Conservation (phyloP, 2,888 invertebrate genomes). For the Trisateles emortualis region DNA sequence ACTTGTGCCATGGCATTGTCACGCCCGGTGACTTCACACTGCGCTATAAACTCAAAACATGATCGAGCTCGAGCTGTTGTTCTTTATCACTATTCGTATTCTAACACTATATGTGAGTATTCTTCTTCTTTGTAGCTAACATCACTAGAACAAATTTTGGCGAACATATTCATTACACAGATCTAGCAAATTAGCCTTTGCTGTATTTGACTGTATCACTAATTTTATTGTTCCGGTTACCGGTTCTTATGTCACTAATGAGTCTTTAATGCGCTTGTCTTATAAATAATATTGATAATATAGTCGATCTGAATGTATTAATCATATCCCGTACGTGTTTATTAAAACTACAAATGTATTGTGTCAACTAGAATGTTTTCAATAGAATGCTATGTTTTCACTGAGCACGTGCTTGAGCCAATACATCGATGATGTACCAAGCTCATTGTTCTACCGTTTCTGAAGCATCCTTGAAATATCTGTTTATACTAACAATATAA, state of each 20-base stretch:
- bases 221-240: constrained; percentile 5
- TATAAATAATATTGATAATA: constrained; percentile 9
- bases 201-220: constrained; percentile 22
- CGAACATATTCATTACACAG: constrained; percentile 29
- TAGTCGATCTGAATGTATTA: constrained; percentile 15
- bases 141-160: constrained; percentile 25
- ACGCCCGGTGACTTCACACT: constrained; percentile 59
- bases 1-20: constrained; percentile 61
- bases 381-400: constrained; percentile 46
- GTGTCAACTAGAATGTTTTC: constrained; percentile 32
- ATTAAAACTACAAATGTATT: constrained; percentile 25
- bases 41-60: constrained; percentile 20
- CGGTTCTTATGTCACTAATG: constrained; percentile 1
- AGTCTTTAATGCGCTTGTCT: neutral
- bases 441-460: constrained; percentile 18
- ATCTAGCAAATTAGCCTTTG: constrained; percentile 32
- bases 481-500: constrained; percentile 37
- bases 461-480: constrained; percentile 38
- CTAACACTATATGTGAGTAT: constrained; percentile 55
- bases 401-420: constrained; percentile 33
- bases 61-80: constrained; percentile 47
- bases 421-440: constrained; percentile 13
- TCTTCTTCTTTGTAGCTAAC: constrained; percentile 26
- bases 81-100: constrained; percentile 50
- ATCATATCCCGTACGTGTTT: constrained; percentile 25